Conservation (phyloP, 2,888 invertebrate species). For the Drosophila lacicola region DNA sequence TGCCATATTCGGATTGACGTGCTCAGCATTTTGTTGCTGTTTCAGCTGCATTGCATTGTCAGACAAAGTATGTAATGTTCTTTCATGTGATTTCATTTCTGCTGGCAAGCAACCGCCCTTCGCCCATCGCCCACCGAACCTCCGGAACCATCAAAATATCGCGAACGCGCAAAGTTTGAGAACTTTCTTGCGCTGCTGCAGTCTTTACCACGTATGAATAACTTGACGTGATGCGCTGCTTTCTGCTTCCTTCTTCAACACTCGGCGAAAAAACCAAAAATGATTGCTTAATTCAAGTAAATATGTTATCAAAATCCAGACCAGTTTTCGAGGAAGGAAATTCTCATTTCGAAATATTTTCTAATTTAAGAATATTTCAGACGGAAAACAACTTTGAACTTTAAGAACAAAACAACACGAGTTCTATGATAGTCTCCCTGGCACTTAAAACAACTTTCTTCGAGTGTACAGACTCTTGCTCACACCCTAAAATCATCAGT, state of each 20-base stretch:
- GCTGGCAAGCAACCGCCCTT: constrained; percentile 16
- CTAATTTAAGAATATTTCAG: too few species aligned
- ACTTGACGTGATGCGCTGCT: constrained; percentile 46
- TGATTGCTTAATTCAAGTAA: neutral
- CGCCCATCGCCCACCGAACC: neutral
- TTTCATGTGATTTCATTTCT: constrained; percentile 63
- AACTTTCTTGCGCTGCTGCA: constrained; percentile 26
- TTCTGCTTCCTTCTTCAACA: constrained; percentile 6
- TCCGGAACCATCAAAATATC: constrained; percentile 11
- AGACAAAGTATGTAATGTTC: constrained; percentile 66
- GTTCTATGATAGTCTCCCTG: too few species aligned
- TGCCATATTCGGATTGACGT: constrained; percentile 36
- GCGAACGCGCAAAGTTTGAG: constrained; percentile 27
- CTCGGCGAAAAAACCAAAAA: neutral
- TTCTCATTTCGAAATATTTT: too few species aligned
- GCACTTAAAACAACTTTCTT: neutral
- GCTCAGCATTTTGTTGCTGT: constrained; percentile 9
- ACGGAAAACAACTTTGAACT: neutral
- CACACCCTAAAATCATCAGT: neutral
- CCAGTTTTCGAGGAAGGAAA: neutral
- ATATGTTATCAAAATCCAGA: neutral
- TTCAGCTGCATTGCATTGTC: constrained; percentile 43
- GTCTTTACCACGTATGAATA: constrained; percentile 60
- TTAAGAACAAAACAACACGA: neutral
- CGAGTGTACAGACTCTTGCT: neutral